phyloP scores from a whole-genome alignment of 2,888 invertebrate genomes.

The Lepidonotus clava region DNA sequence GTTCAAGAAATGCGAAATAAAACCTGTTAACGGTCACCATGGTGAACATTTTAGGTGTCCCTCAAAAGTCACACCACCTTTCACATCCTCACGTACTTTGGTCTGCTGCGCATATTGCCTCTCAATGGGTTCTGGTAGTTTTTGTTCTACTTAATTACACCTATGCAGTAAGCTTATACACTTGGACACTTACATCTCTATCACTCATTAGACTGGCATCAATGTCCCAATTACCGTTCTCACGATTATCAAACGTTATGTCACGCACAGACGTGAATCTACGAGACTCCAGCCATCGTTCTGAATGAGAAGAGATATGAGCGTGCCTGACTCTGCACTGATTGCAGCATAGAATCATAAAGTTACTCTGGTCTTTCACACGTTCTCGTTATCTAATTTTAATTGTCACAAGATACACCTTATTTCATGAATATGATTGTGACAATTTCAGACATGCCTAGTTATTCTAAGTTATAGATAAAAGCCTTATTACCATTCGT shows the following conservation, averaged over 20 bases:
- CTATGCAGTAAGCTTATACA: not conserved
- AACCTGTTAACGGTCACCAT: no score
- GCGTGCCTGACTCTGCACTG: no score
- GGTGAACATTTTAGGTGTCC: not conserved
- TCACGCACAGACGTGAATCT: slow-evolving; percentile 1
- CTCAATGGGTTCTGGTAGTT: not conserved
- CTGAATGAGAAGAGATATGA: no score
- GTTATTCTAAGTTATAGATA: no score
- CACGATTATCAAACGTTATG: not conserved
- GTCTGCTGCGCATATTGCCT: not conserved
- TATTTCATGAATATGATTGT: no score
- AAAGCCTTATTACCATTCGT: no score
- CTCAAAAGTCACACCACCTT: not conserved
- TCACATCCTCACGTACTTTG: not conserved
- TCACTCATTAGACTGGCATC: not conserved
- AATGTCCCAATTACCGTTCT: not conserved
- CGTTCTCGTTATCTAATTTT: no score
- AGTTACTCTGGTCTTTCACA: no score
- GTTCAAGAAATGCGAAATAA: no score
- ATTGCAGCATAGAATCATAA: no score
- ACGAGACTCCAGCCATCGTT: not conserved
- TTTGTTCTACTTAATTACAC: not conserved
- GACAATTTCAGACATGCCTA: no score
- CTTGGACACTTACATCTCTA: not conserved
- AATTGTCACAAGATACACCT: no score